These are phyloP conservation scores for Macquaria ambigua DNA, from an alignment of 2,113 vertebrate species.

Conservation along the genomic window DNA sequence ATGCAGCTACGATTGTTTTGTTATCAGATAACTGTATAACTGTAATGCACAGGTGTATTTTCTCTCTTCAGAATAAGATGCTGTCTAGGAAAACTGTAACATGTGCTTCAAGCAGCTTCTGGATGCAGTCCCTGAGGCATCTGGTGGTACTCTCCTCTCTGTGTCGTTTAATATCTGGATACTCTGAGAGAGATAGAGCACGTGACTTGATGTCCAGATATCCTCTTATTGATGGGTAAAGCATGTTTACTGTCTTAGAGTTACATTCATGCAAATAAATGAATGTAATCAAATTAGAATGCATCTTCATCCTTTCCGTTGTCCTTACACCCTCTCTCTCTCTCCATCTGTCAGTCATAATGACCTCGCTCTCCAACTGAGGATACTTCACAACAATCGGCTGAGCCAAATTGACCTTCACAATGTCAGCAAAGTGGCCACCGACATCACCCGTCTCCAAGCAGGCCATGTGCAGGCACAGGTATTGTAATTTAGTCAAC, in stretches of 20 bases:
- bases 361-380: slow-evolving; percentile 88
- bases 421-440: slow-evolving; percentile 82
- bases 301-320: not conserved
- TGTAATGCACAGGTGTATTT: not conserved
- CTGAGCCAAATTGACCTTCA: slow-evolving; percentile 84
- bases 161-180: slow-evolving; percentile 58
- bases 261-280: not conserved
- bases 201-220: slow-evolving; percentile 83
- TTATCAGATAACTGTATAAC: not conserved
- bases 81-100: not conserved
- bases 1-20: not conserved
- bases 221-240: slow-evolving; percentile 90
- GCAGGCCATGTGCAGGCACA: slow-evolving; percentile 90
- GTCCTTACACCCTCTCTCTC: slow-evolving; percentile 4
- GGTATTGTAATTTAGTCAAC: slow-evolving; percentile 78
- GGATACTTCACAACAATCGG: slow-evolving; percentile 82
- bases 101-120: slow-evolving; percentile 2
- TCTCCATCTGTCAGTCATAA: slow-evolving; percentile 88
- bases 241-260: not conserved
- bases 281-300: not conserved
- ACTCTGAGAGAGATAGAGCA: slow-evolving; percentile 60
- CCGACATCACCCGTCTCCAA: slow-evolving; percentile 88
- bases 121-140: slow-evolving; percentile 6
- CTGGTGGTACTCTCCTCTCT: slow-evolving; percentile 50
- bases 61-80: slow-evolving; percentile 47